These are phyloP conservation scores for Oxyscelio sp. DNA, from an alignment of 2,888 invertebrate species.

Conservation along the genomic window DNA sequence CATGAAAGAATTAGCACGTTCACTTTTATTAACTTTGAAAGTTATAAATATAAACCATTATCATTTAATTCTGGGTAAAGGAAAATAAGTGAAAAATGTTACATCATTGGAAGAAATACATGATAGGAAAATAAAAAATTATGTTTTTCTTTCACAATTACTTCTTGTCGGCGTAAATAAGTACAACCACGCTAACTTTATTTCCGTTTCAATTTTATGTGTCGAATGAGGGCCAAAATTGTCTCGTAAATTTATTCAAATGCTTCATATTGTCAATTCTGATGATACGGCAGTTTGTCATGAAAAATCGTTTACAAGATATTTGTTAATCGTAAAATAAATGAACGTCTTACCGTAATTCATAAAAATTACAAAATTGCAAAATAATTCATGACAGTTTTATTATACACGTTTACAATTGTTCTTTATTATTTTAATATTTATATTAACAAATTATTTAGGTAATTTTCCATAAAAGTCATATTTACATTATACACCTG, in stretches of 20 bases:
- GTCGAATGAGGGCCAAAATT: conserved; percentile 40
- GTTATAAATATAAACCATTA: conserved; percentile 11
- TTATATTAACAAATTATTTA: too few relatives aligned
- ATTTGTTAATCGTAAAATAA: conserved; percentile 48
- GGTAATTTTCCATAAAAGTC: conserved; percentile 9
- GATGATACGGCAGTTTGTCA: conserved; percentile 34
- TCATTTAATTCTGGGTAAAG: conserved; percentile 41
- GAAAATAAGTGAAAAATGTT: conserved; percentile 21
- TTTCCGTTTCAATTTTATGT: conserved; percentile 45
- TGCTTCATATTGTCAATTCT: conserved; percentile 33
- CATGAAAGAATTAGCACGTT: background rate
- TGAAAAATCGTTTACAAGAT: conserved; percentile 49
- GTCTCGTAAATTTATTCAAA: conserved; percentile 56
- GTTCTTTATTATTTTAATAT: too few relatives aligned
- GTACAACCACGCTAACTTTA: conserved; percentile 41
- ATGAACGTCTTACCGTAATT: conserved; percentile 33
- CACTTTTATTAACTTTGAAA: background rate
- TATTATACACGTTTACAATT: background rate
- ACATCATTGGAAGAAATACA: conserved; percentile 28
- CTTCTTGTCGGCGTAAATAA: conserved; percentile 31
- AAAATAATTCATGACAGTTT: background rate
- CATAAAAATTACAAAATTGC: conserved; percentile 17
- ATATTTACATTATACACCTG: conserved; percentile 36
- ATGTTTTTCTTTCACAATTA: conserved; percentile 52
- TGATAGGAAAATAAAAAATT: conserved; percentile 29